A percentile compares a stretch with the other conserved stretches of the same genome.
These are phyloP conservation scores for Galeopsomyia nigrocyanea DNA, from an alignment of 2,888 invertebrate genomes.

Conservation along the genomic window DNA sequence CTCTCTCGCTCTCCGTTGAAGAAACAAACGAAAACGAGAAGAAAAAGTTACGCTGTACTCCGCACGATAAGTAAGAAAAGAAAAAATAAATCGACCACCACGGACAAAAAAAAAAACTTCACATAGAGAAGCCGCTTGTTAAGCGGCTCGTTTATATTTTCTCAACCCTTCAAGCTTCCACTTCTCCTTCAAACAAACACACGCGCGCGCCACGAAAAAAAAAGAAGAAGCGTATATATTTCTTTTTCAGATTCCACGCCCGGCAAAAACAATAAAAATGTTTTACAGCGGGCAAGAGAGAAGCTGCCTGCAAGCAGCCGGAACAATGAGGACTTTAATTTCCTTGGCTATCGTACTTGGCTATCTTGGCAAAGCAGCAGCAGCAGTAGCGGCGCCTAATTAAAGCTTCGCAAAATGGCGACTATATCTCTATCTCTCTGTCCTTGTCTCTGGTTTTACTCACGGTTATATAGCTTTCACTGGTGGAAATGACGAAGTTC, in stretches of 20 bases:
- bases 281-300: constrained; percentile 39
- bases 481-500: too few species aligned
- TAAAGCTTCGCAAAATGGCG: constrained; percentile 35
- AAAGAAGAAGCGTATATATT: constrained; percentile 5
- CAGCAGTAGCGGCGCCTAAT: constrained; percentile 14
- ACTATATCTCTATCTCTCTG: not conserved
- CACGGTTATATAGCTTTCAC: not conserved
- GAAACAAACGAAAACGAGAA: constrained; percentile 24
- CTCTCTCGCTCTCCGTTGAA: constrained; percentile 12
- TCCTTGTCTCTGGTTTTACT: not conserved
- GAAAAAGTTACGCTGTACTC: constrained; percentile 55
- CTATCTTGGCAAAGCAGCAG: constrained; percentile 22
- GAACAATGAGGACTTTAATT: constrained; percentile 32
- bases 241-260: constrained; percentile 9
- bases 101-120: constrained; percentile 43
- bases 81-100: constrained; percentile 61
- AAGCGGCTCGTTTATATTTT: constrained; percentile 17
- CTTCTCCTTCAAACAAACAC: not conserved
- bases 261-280: constrained; percentile 35
- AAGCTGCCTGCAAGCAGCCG: constrained; percentile 8
- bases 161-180: not conserved
- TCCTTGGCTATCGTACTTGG: constrained; percentile 29
- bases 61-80: not conserved
- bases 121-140: too few species aligned
- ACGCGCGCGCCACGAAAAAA: not conserved